Conservation (phyloP, 2,113 vertebrate species). For the Passerina amoena region DNA sequence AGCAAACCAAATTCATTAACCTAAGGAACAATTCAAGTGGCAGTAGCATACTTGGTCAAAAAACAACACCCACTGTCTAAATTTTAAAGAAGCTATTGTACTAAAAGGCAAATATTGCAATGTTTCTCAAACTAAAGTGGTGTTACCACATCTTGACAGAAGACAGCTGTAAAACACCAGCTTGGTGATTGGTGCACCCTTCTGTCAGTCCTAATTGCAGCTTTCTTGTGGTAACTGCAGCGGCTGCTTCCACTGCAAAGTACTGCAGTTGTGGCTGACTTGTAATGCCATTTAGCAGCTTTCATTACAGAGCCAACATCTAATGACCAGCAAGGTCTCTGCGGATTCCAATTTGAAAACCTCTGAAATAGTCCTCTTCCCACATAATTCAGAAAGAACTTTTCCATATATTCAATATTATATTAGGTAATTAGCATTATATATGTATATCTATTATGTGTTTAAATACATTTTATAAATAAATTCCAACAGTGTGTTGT, state of each 20-base stretch:
- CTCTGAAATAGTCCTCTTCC: slow-evolving; percentile 9
- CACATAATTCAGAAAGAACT: slow-evolving; percentile 41
- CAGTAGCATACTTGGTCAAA: slow-evolving; percentile 57
- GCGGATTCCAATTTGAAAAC: slow-evolving; percentile 7
- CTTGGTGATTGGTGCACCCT: background rate
- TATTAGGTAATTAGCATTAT: slow-evolving; percentile 52
- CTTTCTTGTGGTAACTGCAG: slow-evolving; percentile 1
- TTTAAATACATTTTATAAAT: slow-evolving; percentile 71
- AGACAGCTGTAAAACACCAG: background rate
- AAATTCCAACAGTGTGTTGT: slow-evolving; percentile 59
- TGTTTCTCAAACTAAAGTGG: slow-evolving; percentile 25
- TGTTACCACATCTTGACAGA: slow-evolving; percentile 7
- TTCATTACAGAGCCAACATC: background rate
- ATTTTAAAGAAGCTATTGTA: slow-evolving; percentile 42
- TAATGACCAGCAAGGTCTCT: background rate
- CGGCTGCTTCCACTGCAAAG: background rate
- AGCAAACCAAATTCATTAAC: slow-evolving; percentile 1
- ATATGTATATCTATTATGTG: slow-evolving; percentile 36
- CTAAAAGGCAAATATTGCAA: slow-evolving; percentile 29
- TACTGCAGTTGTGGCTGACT: slow-evolving; percentile 3
- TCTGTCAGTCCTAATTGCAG: background rate
- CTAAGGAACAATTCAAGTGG: slow-evolving; percentile 20
- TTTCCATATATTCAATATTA: slow-evolving; percentile 53
- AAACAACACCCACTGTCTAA: slow-evolving; percentile 26
- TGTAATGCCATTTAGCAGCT: slow-evolving; percentile 24